Evolutionary conservation across 1,140 invertebrate genomes (phyloP).

Genomic region (Alviniconcha marisindica): DNA sequence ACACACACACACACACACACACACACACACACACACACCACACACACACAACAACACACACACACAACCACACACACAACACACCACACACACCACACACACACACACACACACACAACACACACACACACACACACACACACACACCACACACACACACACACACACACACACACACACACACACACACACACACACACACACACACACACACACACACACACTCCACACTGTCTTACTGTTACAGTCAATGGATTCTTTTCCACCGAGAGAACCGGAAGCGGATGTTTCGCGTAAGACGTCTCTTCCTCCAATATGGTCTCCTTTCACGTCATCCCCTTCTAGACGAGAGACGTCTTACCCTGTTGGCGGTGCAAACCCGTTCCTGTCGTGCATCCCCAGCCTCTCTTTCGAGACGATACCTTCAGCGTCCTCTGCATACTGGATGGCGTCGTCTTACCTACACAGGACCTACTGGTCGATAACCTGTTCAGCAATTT

Average conservation of each 20-base stretch:
- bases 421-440: not conserved
- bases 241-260: not conserved
- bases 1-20: no score
- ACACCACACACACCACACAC: no score
- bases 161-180: no score
- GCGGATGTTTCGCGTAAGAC: not conserved
- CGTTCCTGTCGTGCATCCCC: constrained; percentile 13
- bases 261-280: not conserved
- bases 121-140: no score
- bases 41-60: no score
- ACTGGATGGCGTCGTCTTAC: constrained; percentile 14
- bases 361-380: not conserved
- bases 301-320: constrained; percentile 21
- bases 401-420: constrained; percentile 1
- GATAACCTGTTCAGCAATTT: constrained; percentile 7
- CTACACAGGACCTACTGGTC: constrained; percentile 2
- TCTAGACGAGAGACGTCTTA: not conserved
- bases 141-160: no score
- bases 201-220: no score
- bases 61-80: no score
- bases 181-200: no score
- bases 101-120: no score
- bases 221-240: not conserved
- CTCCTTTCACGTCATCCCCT: not conserved
- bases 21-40: no score